These are phyloP conservation scores for Forbesichthys agassizii DNA, from an alignment of 2,113 vertebrate genomes.

Conservation along the genomic window DNA sequence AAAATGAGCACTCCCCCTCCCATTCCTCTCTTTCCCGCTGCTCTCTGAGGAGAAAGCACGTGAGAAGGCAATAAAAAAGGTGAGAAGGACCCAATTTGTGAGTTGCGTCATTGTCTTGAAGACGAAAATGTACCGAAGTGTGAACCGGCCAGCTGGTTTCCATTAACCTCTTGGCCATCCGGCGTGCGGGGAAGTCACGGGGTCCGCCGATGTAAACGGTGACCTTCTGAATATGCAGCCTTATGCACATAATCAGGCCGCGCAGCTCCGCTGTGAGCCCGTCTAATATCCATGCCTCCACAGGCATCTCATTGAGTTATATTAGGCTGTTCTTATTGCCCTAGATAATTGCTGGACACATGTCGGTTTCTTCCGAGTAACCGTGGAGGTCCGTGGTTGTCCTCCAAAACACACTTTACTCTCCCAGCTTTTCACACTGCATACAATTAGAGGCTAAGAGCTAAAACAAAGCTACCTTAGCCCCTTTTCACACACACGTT, in stretches of 20 bases:
- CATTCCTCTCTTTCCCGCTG: constrained; percentile 7
- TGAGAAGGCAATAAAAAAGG: not conserved
- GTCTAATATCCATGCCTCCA: constrained; percentile 10
- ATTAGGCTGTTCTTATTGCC: constrained; percentile 27
- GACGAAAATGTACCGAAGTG: constrained; percentile 48
- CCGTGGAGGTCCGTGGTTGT: not conserved
- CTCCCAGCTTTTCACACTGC: too few species aligned
- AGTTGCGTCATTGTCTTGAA: constrained; percentile 46
- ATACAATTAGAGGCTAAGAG: too few species aligned
- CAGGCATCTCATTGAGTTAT: constrained; percentile 8
- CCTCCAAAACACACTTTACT: too few species aligned
- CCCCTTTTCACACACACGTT: too few species aligned
- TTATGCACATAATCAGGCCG: constrained; percentile 40
- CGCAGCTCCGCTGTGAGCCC: constrained; percentile 34
- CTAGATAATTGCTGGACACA: constrained; percentile 20
- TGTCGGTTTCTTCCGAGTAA: not conserved
- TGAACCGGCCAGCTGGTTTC: constrained; percentile 78
- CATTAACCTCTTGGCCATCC: constrained; percentile 79
- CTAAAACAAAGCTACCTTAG: too few species aligned
- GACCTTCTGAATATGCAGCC: constrained; percentile 73
- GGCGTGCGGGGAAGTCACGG: constrained; percentile 52
- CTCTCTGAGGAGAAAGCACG: not conserved
- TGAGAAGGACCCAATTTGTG: constrained; percentile 53
- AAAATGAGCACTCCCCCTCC: constrained; percentile 17
- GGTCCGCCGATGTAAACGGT: constrained; percentile 62